phyloP scores from a whole-genome alignment of 2,113 vertebrate species.

The Condylura cristata region DNA sequence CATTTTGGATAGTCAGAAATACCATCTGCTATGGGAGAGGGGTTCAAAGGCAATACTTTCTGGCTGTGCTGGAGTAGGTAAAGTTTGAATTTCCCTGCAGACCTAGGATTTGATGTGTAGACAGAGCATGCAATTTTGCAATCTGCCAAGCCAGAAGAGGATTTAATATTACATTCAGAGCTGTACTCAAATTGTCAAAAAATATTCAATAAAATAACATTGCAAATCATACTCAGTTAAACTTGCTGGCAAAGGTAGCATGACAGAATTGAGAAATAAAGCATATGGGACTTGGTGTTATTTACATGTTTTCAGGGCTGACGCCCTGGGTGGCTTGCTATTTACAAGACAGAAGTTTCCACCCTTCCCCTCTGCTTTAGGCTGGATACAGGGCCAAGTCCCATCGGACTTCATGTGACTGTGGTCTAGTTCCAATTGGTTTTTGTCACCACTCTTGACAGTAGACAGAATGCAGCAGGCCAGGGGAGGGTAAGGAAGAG shows the following conservation, averaged over 20 bases:
- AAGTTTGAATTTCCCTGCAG: constrained; percentile 48
- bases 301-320: constrained; percentile 53
- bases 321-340: constrained; percentile 48
- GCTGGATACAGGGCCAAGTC: constrained; percentile 48
- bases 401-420: constrained; percentile 55
- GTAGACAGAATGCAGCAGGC: constrained; percentile 49
- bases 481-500: not conserved
- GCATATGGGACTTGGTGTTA: not conserved
- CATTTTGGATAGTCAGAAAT: not conserved
- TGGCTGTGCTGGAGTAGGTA: constrained; percentile 11
- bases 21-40: not conserved
- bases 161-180: constrained; percentile 72
- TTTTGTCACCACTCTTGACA: constrained; percentile 73
- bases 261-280: constrained; percentile 25
- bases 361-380: constrained; percentile 48
- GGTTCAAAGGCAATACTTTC: constrained; percentile 7
- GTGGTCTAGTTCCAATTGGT: constrained; percentile 66
- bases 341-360: constrained; percentile 56
- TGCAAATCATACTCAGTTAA: constrained; percentile 64
- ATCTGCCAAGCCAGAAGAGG: constrained; percentile 54
- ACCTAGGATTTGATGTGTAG: constrained; percentile 58
- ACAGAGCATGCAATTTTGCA: constrained; percentile 56
- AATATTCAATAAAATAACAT: constrained; percentile 75
- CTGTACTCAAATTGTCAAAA: constrained; percentile 73
- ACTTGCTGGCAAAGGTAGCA: constrained; percentile 61